phyloP scores from a whole-genome alignment of 2,888 invertebrate species.

The Rhabditoides inermis region DNA sequence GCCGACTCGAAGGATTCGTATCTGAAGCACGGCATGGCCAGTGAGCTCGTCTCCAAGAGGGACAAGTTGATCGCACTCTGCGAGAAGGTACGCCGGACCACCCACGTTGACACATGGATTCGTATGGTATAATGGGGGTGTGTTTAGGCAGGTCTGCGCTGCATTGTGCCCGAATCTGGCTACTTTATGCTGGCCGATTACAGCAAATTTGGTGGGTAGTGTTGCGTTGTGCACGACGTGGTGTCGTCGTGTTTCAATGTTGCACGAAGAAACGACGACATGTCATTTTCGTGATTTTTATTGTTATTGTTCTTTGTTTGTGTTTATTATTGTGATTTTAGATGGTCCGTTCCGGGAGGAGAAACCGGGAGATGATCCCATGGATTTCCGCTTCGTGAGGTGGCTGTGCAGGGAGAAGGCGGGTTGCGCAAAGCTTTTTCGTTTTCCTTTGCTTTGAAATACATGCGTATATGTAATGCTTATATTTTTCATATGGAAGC shows the following conservation, averaged over 20 bases:
- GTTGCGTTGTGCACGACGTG: neutral
- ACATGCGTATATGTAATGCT: too few species aligned
- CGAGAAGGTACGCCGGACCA: too few species aligned
- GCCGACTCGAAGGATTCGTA: constrained; percentile 61
- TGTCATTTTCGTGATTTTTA: too few species aligned
- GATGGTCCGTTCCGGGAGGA: constrained; percentile 53
- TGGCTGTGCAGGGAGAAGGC: constrained; percentile 80
- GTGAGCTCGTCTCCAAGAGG: constrained; percentile 69
- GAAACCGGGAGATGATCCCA: constrained; percentile 50
- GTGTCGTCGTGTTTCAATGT: too few species aligned
- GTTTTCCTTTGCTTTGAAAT: too few species aligned
- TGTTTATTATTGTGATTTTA: constrained; percentile 1
- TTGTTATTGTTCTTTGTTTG: neutral
- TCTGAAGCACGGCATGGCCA: constrained; percentile 68
- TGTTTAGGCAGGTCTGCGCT: constrained; percentile 36
- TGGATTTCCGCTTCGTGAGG: constrained; percentile 84
- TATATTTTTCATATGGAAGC: too few species aligned
- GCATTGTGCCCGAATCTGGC: constrained; percentile 87
- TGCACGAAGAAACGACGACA: too few species aligned
- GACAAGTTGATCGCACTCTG: too few species aligned
- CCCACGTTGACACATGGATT: too few species aligned
- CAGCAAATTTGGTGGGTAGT: constrained; percentile 55
- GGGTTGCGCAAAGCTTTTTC: too few species aligned
- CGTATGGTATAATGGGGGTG: constrained; percentile 28
- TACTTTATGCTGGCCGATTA: constrained; percentile 95